Conservation (phyloP, 2,113 vertebrate genomes). For the Phasianus colchicus region DNA sequence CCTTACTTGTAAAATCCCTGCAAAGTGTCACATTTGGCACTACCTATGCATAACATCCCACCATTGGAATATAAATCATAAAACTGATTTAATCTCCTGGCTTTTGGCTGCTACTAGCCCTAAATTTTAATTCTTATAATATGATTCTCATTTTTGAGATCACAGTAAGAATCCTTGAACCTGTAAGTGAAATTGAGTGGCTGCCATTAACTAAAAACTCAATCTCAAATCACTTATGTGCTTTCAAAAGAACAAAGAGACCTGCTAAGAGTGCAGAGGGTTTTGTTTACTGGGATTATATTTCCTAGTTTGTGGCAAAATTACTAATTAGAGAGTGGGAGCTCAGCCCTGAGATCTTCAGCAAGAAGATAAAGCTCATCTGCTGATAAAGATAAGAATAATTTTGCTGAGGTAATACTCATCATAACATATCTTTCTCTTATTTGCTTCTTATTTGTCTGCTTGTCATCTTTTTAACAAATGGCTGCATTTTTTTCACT, state of each 20-base stretch:
- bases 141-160: rapidly evolving
- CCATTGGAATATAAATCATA: background rate
- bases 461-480: background rate
- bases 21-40: background rate
- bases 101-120: background rate
- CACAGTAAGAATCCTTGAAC: background rate
- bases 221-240: background rate
- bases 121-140: background rate
- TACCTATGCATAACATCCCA: background rate
- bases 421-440: background rate
- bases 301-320: background rate
- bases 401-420: constrained; percentile 10
- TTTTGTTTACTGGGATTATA: background rate
- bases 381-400: background rate
- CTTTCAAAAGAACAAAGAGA: background rate
- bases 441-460: background rate
- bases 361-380: background rate
- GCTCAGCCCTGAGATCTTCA: constrained; percentile 6
- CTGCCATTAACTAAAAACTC: background rate
- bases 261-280: background rate
- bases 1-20: background rate
- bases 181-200: background rate
- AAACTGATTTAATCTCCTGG: background rate
- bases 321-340: background rate
- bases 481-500: background rate